Percentiles rank a stretch among this genome's conserved stretches.
phyloP scores from a whole-genome alignment of 2,888 invertebrate genomes.

The Eumacrocentrus americanus region DNA sequence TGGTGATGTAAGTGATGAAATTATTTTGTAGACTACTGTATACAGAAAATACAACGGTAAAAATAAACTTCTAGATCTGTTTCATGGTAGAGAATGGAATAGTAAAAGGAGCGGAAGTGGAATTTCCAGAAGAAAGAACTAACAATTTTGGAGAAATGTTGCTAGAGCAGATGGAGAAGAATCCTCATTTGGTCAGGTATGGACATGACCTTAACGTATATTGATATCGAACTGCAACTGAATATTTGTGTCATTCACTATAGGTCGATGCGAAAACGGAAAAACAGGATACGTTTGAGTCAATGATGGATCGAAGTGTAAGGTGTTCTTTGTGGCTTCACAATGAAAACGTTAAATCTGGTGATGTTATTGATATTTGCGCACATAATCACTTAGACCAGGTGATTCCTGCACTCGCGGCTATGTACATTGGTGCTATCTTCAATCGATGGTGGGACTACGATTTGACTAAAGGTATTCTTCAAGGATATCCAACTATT shows the following conservation, averaged over 20 bases:
- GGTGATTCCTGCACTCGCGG: slow-evolving; percentile 33
- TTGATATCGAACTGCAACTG: not conserved
- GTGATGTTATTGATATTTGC: slow-evolving; percentile 36
- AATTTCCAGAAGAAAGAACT: slow-evolving; percentile 10
- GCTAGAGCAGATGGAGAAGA: slow-evolving; percentile 23
- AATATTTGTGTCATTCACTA: slow-evolving; percentile 4
- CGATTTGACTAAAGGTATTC: slow-evolving; percentile 32
- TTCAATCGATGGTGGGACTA: slow-evolving; percentile 38
- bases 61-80: slow-evolving; percentile 31
- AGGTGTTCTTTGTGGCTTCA: slow-evolving; percentile 39
- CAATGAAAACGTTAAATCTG: slow-evolving; percentile 32
- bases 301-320: slow-evolving; percentile 33
- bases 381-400: slow-evolving; percentile 37
- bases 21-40: not conserved
- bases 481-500: too few species aligned
- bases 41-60: not conserved
- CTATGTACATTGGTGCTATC: slow-evolving; percentile 35
- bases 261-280: slow-evolving; percentile 35
- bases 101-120: slow-evolving; percentile 30
- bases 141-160: slow-evolving; percentile 37
- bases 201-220: slow-evolving; percentile 14
- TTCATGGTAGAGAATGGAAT: slow-evolving; percentile 40
- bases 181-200: not conserved
- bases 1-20: not conserved
- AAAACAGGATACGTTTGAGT: slow-evolving; percentile 30